These are phyloP conservation scores for Portunus trituberculatus DNA, from an alignment of 1,140 invertebrate genomes.

Conservation along the genomic window DNA sequence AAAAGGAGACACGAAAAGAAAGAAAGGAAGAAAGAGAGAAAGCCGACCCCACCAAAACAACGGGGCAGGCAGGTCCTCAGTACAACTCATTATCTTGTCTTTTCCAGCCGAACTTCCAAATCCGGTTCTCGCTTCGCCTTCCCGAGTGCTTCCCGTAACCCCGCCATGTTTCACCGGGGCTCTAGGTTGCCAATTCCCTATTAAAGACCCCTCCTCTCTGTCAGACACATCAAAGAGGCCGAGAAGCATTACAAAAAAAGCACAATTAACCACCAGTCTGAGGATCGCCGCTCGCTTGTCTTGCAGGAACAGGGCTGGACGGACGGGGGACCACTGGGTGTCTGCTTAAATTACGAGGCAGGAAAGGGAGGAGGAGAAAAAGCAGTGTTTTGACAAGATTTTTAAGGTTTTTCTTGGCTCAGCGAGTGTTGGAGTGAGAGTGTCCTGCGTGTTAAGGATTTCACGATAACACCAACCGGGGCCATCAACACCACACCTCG, in stretches of 20 bases:
- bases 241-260: neutral
- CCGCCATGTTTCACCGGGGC: neutral
- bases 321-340: neutral
- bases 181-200: neutral
- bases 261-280: neutral
- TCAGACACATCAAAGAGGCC: neutral
- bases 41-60: neutral
- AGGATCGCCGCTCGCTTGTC: neutral
- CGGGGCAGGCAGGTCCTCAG: neutral
- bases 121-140: neutral
- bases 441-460: too few species aligned
- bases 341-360: neutral
- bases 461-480: neutral
- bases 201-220: neutral
- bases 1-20: neutral
- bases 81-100: slow-evolving; percentile 1
- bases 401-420: too few species aligned
- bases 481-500: neutral
- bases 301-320: neutral
- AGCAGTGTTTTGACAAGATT: too few species aligned
- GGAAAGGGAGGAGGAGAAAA: neutral
- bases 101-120: slow-evolving; percentile 21
- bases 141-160: neutral
- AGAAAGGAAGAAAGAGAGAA: neutral
- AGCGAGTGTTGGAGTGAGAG: too few species aligned